phyloP scores from a whole-genome alignment of 2,888 invertebrate species.

The Chloroclystis v-ata region DNA sequence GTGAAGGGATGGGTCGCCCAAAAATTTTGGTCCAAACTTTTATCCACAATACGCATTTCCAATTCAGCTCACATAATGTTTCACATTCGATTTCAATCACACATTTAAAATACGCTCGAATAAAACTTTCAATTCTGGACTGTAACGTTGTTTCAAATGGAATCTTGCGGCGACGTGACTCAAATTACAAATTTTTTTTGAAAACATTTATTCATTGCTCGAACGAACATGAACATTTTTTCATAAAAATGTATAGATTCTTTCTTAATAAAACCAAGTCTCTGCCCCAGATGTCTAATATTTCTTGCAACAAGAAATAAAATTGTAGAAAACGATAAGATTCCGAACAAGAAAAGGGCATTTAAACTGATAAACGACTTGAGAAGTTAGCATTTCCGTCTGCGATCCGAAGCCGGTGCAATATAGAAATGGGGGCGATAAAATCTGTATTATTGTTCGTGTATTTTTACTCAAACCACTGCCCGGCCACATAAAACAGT shows the following conservation, averaged over 20 bases:
- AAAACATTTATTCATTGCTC: slow-evolving; percentile 12
- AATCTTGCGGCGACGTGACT: slow-evolving; percentile 21
- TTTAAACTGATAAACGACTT: slow-evolving; percentile 17
- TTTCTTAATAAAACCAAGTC: not conserved
- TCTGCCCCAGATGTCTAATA: not conserved
- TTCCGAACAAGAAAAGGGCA: slow-evolving; percentile 12
- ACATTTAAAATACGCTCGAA: slow-evolving; percentile 20
- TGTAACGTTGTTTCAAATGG: slow-evolving; percentile 20
- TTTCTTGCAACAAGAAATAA: slow-evolving; percentile 3
- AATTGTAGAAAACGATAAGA: slow-evolving; percentile 5
- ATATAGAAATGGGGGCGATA: slow-evolving; percentile 40
- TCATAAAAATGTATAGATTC: not conserved
- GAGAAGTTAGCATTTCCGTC: slow-evolving; percentile 30
- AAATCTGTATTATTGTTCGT: slow-evolving; percentile 44
- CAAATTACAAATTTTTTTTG: slow-evolving; percentile 11
- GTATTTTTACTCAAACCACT: slow-evolving; percentile 34
- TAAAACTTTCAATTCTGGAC: slow-evolving; percentile 22
- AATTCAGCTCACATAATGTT: too few species aligned
- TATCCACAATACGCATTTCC: not conserved
- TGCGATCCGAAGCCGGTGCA: slow-evolving; percentile 35
- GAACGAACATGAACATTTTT: slow-evolving; percentile 5
- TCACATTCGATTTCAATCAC: slow-evolving; percentile 13
- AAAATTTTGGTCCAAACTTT: not conserved
- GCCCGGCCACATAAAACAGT: slow-evolving; percentile 38
- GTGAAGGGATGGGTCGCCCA: too few species aligned